phyloP scores from a whole-genome alignment of 2,888 invertebrate genomes.

The Amiota minor region DNA sequence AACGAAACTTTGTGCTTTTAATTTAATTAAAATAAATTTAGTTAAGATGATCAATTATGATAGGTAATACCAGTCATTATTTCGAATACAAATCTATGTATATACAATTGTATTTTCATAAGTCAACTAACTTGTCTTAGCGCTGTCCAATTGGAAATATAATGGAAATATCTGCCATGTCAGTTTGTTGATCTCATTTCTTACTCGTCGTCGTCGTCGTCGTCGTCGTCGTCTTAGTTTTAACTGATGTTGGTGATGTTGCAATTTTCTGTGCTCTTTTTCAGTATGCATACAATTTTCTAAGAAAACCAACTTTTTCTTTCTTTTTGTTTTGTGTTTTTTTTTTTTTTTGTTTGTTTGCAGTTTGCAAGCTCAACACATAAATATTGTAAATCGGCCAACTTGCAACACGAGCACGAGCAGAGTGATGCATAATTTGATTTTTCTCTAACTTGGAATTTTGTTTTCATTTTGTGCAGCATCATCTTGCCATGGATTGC shows the following conservation, averaged over 20 bases:
- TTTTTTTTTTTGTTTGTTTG: conserved; percentile 20
- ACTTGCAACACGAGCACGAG: conserved; percentile 33
- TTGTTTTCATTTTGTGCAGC: conserved; percentile 12
- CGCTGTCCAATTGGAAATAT: conserved; percentile 12
- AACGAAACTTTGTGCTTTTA: too few species aligned
- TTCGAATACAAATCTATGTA: too few species aligned
- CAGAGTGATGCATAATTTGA: conserved; percentile 56
- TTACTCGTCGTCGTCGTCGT: too few species aligned
- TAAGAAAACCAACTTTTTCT: conserved; percentile 22
- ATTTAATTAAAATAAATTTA: too few species aligned
- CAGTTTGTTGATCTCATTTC: conserved; percentile 56
- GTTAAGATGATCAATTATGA: too few species aligned
- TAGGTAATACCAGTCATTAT: too few species aligned
- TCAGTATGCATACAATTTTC: background rate
- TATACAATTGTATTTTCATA: too few species aligned
- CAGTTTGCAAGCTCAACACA: conserved; percentile 29
- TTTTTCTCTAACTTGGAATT: background rate
- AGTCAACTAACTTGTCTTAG: background rate
- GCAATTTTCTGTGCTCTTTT: conserved; percentile 21
- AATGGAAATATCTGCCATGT: conserved; percentile 8
- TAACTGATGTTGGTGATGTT: background rate
- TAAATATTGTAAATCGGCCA: conserved; percentile 44
- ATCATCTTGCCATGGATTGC: conserved; percentile 7
- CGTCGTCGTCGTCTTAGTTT: too few species aligned
- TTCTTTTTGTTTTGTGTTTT: conserved; percentile 20